Evolutionary conservation across 2,888 invertebrate genomes (phyloP).

Genomic region (Halictus ligatus): DNA sequence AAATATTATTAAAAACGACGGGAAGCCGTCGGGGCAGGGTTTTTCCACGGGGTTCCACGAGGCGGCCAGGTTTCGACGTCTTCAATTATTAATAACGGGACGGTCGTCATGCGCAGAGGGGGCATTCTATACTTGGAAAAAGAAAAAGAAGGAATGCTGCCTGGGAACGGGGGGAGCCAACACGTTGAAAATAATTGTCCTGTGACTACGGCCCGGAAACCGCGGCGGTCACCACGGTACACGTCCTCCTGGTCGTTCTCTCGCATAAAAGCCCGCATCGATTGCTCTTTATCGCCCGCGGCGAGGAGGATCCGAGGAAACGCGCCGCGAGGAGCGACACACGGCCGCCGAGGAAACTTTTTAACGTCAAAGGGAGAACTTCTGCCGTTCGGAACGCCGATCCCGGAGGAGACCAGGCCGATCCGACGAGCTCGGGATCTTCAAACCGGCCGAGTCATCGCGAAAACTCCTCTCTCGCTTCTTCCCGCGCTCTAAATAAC

Average conservation of each 20-base stretch:
- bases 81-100: slow-evolving; percentile 53
- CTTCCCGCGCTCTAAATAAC: not conserved
- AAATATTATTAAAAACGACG: not conserved
- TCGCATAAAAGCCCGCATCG: slow-evolving; percentile 62
- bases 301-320: slow-evolving; percentile 37
- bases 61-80: slow-evolving; percentile 32
- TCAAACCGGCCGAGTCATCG: not conserved
- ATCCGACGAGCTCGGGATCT: not conserved
- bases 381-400: slow-evolving; percentile 14
- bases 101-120: slow-evolving; percentile 28
- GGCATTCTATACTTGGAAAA: slow-evolving; percentile 57
- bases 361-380: not conserved
- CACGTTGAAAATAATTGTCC: slow-evolving; percentile 65
- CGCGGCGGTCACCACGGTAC: slow-evolving; percentile 50
- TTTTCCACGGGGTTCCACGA: not conserved
- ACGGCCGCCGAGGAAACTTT: slow-evolving; percentile 21
- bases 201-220: slow-evolving; percentile 64
- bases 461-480: not conserved
- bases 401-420: slow-evolving; percentile 1
- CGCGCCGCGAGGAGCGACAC: slow-evolving; percentile 34
- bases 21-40: not conserved
- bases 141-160: slow-evolving; percentile 32
- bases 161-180: slow-evolving; percentile 33
- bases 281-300: slow-evolving; percentile 54
- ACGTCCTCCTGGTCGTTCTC: slow-evolving; percentile 48